Evolutionary conservation across 2,113 vertebrate species (phyloP).

Genomic region (Crypturellus undulatus): DNA sequence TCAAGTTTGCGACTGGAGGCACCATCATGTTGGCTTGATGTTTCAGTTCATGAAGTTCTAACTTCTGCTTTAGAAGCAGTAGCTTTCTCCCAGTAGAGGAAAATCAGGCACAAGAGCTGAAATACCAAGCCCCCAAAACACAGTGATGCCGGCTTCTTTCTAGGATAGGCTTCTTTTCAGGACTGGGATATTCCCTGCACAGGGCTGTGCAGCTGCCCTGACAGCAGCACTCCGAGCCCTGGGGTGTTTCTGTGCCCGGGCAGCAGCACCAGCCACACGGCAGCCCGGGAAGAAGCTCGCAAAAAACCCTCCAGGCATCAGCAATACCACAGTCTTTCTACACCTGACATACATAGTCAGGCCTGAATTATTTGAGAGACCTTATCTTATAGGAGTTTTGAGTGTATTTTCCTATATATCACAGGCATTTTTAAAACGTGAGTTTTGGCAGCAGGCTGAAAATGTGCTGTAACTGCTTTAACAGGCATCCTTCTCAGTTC

Average conservation of each 20-base stretch:
- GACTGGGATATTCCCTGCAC: rapidly evolving
- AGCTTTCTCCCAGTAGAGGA: not conserved
- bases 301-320: not conserved
- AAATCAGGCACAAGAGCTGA: not conserved
- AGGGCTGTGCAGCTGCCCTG: not conserved
- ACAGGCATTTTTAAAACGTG: not conserved
- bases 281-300: not conserved
- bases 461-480: not conserved
- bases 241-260: rapidly evolving
- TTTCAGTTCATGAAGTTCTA: not conserved
- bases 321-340: not conserved
- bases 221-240: not conserved
- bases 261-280: not conserved
- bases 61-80: not conserved
- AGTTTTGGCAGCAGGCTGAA: not conserved
- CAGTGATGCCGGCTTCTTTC: not conserved
- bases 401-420: not conserved
- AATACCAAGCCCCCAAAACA: not conserved
- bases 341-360: not conserved
- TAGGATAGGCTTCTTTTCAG: not conserved
- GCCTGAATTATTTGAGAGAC: not conserved
- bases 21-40: not conserved
- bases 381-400: not conserved
- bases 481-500: not conserved
- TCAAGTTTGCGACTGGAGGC: not conserved